Conservation (phyloP, 2,113 vertebrate genomes). For the Pristiophorus japonicus region DNA sequence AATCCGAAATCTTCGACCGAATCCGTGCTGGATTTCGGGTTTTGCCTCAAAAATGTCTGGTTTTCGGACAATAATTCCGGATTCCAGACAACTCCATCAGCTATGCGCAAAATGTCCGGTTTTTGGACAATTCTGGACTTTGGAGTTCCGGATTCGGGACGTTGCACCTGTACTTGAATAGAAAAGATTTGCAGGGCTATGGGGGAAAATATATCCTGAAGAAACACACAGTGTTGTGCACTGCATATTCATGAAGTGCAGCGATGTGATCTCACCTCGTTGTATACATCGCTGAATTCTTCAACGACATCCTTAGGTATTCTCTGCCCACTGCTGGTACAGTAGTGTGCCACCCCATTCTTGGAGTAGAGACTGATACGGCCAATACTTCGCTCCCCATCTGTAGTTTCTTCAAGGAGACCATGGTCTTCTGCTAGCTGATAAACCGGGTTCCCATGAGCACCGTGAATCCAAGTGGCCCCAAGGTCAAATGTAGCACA, state of each 20-base stretch:
- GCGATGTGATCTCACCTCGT: slow-evolving; percentile 67
- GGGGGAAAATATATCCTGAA: background rate
- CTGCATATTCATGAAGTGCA: background rate
- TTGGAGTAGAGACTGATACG: slow-evolving; percentile 96
- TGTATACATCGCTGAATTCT: slow-evolving; percentile 99
- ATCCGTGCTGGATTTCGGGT: no score
- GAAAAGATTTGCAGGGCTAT: no score
- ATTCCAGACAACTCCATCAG: no score
- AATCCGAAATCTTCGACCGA: no score
- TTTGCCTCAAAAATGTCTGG: no score
- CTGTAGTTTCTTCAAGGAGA: slow-evolving; percentile 88
- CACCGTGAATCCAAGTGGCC: slow-evolving; percentile 98
- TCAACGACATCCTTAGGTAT: slow-evolving; percentile 98
- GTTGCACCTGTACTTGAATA: no score
- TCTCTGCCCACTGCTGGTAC: slow-evolving; percentile 80
- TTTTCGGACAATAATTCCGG: no score
- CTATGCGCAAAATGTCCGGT: no score
- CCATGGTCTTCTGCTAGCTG: slow-evolving; percentile 97
- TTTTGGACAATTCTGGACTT: no score
- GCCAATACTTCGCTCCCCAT: slow-evolving; percentile 80
- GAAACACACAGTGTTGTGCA: background rate
- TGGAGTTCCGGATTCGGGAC: no score
- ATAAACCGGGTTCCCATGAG: slow-evolving; percentile 92
- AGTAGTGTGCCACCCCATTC: slow-evolving; percentile 93
- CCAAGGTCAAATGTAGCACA: slow-evolving; percentile 90